phyloP scores from a whole-genome alignment of 1,140 invertebrate species.

The Phocides pigmalion region DNA sequence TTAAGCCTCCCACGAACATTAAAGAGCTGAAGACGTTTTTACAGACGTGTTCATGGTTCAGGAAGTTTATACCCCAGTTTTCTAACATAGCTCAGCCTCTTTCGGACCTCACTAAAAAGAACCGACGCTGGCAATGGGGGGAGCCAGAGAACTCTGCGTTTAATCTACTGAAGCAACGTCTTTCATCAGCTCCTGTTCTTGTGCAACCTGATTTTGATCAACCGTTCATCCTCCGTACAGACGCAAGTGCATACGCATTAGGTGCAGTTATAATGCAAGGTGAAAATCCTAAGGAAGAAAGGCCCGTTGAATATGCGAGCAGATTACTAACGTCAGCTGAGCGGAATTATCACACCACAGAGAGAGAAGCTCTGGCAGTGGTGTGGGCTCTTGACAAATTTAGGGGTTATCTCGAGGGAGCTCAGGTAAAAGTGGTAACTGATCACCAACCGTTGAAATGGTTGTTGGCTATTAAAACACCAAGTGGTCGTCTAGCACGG shows the following conservation, averaged over 20 bases:
- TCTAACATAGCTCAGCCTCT: constrained; percentile 63
- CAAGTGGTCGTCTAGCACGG: constrained; percentile 51
- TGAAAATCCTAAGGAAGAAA: constrained; percentile 4
- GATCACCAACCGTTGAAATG: constrained; percentile 80
- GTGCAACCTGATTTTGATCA: too few relatives aligned
- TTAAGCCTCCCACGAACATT: background rate
- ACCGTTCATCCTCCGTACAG: too few relatives aligned
- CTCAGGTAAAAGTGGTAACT: constrained; percentile 56
- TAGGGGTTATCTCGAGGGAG: constrained; percentile 28
- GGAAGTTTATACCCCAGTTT: constrained; percentile 67
- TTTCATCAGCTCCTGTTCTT: too few relatives aligned
- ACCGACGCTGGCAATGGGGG: constrained; percentile 45
- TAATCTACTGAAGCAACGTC: constrained; percentile 30
- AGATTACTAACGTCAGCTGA: constrained; percentile 3
- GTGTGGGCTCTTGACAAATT: too few relatives aligned
- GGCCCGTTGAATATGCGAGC: constrained; percentile 18
- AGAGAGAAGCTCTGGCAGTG: constrained; percentile 10
- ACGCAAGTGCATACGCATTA: too few relatives aligned
- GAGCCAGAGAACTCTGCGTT: constrained; percentile 19
- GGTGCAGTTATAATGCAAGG: constrained; percentile 47
- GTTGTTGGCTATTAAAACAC: constrained; percentile 70
- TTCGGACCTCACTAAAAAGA: constrained; percentile 58
- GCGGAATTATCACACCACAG: constrained; percentile 5
- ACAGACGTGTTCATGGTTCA: constrained; percentile 61
- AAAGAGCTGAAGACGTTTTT: constrained; percentile 40